Evolutionary conservation across 2,888 invertebrate species (phyloP).

Genomic region (Julus scanicus): DNA sequence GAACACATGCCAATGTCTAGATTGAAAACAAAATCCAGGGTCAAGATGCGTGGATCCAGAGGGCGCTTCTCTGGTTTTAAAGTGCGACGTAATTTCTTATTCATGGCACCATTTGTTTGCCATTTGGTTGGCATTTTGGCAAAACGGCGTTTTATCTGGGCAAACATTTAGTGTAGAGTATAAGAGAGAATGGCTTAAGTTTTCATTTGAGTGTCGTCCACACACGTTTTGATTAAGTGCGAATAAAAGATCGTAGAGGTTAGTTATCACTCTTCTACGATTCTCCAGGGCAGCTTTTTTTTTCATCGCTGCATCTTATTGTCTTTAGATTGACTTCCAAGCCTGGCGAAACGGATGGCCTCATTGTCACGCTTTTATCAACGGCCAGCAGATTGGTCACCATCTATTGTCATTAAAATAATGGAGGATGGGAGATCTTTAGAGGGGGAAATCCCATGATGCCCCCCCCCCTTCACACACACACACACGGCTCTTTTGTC

Average conservation of each 20-base stretch:
- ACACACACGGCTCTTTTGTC: too few relatives aligned
- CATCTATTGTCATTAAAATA: constrained; percentile 32
- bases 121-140: neutral
- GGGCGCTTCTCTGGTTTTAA: too few relatives aligned
- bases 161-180: neutral
- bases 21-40: too few relatives aligned
- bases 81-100: neutral
- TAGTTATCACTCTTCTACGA: neutral
- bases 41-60: too few relatives aligned
- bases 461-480: too few relatives aligned
- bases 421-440: neutral
- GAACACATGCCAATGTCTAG: too few relatives aligned
- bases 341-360: neutral
- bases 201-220: neutral
- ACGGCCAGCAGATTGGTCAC: constrained; percentile 3
- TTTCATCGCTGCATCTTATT: neutral
- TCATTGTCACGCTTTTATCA: constrained; percentile 11
- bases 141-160: neutral
- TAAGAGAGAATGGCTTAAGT: neutral
- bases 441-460: too few relatives aligned
- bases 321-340: neutral
- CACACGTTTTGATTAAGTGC: constrained; percentile 25
- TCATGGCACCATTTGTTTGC: neutral
- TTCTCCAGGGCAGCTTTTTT: neutral
- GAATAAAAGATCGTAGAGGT: neutral